Evolutionary conservation across 2,888 invertebrate species (phyloP), one percentile per base, ranked within the genome.

Genomic region (Euclidia mi): DNA sequence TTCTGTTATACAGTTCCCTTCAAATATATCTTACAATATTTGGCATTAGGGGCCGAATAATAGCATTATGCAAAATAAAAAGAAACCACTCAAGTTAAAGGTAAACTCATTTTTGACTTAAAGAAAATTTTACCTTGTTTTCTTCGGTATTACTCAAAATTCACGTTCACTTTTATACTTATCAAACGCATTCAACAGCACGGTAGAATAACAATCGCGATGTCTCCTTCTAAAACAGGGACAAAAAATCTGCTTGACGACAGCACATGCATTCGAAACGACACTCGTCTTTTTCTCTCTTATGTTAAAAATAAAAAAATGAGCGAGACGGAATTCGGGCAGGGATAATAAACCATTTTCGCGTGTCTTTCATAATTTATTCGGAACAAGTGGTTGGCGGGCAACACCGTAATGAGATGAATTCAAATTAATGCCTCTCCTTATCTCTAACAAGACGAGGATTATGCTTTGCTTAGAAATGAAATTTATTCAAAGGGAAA

Each of bases 381-480:
- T 80, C 82, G 67, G 78, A 71, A 71, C 80, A 76, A 80, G 83
- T 79, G 78, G 77, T 78, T 72, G 76, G 53, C 72, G 74, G 76
- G 74, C 67, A 25, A 71, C 68, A 71, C 76, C 71, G 71, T 83
- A 83, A 83, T 80, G 83, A 83, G 82, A 81, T 81, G 83, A 81
- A 83, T 82, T 81, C 80, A 80, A 83, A 83, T 83, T 82, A 83
- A 83, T 79, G 81, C 80, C 72, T 64, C 72, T 76, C 76, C 82
- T 82, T 82, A 82, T 82, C 81, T 81, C 60, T 81, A 81, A 81
- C 81, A 82, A 80, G 81, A 72, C 71, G 70, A 56, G 80, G 82
- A 82, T 82, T 81, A 82, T 81, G 69, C 77, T 82, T 81, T 81
- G 79, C 81, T 82, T 80, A 79, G 80, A 78, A 80, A 74, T 78